Evolutionary conservation across 2,113 vertebrate species (phyloP).

Genomic region (Boulengeromyrus knoepffleri): DNA sequence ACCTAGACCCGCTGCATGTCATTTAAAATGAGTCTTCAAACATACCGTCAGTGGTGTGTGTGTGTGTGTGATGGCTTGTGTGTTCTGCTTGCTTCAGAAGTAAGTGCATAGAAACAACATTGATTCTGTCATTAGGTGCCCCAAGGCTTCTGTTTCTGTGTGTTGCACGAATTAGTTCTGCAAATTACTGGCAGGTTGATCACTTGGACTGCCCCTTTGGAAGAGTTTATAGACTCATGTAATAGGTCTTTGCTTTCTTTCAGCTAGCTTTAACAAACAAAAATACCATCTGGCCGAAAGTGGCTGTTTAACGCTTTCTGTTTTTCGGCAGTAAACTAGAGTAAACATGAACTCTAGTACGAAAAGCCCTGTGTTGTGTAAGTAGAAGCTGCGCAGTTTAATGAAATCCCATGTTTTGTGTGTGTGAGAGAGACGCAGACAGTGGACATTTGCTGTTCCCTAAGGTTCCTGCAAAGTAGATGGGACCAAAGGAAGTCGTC

Average conservation of each 20-base stretch:
- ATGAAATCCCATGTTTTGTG: background rate
- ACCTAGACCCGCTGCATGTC: background rate
- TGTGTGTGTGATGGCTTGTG: background rate
- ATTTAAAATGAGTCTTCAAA: background rate
- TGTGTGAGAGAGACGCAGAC: background rate
- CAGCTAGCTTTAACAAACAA: constrained; percentile 3
- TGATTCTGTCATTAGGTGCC: background rate
- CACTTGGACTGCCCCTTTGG: background rate
- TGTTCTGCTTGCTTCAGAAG: background rate
- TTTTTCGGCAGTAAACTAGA: background rate
- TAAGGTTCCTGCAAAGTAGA: background rate
- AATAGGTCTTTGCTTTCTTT: background rate
- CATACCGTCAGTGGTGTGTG: background rate
- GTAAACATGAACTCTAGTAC: background rate
- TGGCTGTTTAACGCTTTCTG: background rate
- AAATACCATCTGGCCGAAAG: background rate
- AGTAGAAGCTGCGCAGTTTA: background rate
- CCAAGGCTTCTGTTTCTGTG: background rate
- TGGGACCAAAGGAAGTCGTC: too few species aligned
- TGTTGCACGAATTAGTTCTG: background rate
- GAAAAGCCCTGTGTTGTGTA: background rate
- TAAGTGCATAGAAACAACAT: background rate
- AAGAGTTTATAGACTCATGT: background rate
- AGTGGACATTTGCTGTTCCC: background rate
- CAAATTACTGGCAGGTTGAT: background rate